Evolutionary conservation across 92 coral and sea anemone species (phyloP), one percentile per base, ranked within the genome.

Genomic region (Actinostola sp.): DNA sequence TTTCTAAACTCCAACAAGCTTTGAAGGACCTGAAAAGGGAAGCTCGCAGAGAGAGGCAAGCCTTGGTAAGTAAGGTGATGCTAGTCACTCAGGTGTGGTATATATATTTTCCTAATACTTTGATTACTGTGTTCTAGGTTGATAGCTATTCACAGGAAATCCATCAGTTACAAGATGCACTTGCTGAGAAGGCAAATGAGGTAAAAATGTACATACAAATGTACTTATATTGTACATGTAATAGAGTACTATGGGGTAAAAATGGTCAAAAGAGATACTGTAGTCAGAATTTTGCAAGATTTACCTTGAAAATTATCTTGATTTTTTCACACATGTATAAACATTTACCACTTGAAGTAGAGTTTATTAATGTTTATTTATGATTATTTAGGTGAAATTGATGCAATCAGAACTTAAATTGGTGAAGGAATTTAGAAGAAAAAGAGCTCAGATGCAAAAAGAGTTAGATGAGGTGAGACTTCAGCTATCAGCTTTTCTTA

Each of bases 381-480:
- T 52, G 10, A 14, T 34, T 31, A 0, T 27, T 8, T 53, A 94
- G 98, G 97, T 94, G 46, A 92, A 87, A 56, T 81, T 94, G 11
- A 94, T 94, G 92, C 98, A 94, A 55, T 91, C 98, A 24, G 98
- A 94, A 66, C 78, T 94, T 61, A 94, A 92, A 66, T 74, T 94
- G 71, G 98, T 94, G 48, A 94, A 94, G 73, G 98, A 94, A 71
- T 94, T 94, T 82, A 79, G 98, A 54, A 81, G 97, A 69, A 94
- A 94, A 61, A 91, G 98, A 75, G 98, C 98, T 0, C 98, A 94
- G 63, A 94, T 94, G 98, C 98, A 94, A 60, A 71, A 84, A 58
- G 98, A 94, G 54, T 76, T 94, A 58, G 98, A 94, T 86, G 98
- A 94, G 97, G 98, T 94, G n/a, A n/a, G n/a, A n/a, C n/a, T n/a